phyloP scores from a whole-genome alignment of 2,797 vertebrate genomes.

The Emydoidea blandingii region DNA sequence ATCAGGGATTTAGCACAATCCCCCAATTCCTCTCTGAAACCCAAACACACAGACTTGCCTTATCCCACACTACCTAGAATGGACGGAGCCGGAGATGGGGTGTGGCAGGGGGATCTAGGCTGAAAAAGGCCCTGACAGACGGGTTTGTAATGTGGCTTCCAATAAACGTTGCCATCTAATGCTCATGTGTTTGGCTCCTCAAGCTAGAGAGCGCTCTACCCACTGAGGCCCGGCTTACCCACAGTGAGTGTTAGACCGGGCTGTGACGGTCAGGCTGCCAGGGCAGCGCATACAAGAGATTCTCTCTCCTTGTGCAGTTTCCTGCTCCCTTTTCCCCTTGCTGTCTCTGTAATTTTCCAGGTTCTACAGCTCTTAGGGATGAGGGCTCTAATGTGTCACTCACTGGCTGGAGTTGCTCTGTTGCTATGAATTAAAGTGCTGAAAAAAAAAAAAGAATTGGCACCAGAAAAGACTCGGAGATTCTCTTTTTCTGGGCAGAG shows the following conservation, averaged over 20 bases:
- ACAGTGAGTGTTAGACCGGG: not conserved
- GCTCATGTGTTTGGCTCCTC: no score
- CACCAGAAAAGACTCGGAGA: constrained; percentile 33
- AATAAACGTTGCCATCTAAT: no score
- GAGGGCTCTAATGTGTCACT: fast-evolving
- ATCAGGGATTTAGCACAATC: not conserved
- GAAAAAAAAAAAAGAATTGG: not conserved
- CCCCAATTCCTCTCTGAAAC: not conserved
- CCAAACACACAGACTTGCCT: not conserved
- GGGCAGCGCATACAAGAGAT: not conserved
- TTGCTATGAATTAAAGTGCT: constrained; percentile 69
- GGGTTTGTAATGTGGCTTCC: not conserved
- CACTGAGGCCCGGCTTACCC: not conserved
- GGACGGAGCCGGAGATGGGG: not conserved
- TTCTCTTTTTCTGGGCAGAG: not conserved
- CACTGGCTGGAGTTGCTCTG: constrained; percentile 60
- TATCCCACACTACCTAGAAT: fast-evolving
- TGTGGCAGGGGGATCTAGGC: not conserved
- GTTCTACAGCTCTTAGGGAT: not conserved
- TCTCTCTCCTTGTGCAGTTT: not conserved
- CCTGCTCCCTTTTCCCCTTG: not conserved
- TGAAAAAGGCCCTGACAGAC: not conserved
- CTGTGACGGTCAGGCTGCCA: not conserved
- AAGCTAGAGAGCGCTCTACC: not conserved
- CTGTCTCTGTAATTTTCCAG: not conserved